These are phyloP conservation scores for Blera fallax DNA, from an alignment of 2,888 invertebrate genomes.

Conservation along the genomic window DNA sequence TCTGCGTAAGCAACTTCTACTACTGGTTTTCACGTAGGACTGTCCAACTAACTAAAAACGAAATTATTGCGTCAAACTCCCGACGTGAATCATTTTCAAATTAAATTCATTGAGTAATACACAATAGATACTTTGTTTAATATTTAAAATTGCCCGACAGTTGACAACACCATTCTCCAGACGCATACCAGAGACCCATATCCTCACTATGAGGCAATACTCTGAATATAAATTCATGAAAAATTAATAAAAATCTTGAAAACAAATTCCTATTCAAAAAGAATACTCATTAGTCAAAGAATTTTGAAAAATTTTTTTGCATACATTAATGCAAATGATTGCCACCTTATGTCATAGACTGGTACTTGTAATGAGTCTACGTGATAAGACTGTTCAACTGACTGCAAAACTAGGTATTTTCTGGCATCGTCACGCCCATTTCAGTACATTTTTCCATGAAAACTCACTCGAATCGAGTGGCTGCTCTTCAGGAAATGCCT, in stretches of 20 bases:
- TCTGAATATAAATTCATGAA: background rate
- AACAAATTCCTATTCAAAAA: background rate
- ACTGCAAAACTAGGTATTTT: background rate
- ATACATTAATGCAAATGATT: background rate
- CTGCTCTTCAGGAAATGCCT: background rate
- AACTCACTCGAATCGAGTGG: background rate
- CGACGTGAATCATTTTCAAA: too few species aligned
- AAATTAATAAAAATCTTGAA: background rate
- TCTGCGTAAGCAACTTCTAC: too few species aligned
- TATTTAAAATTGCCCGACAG: background rate
- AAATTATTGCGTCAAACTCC: too few species aligned
- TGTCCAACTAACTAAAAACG: too few species aligned
- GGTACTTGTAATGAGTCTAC: background rate
- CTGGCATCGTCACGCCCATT: background rate
- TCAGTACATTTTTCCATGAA: background rate
- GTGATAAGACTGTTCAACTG: background rate
- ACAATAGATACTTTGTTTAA: background rate
- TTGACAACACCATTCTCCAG: background rate
- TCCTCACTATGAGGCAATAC: background rate
- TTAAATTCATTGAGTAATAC: background rate
- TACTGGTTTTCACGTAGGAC: too few species aligned
- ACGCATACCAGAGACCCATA: too few species aligned
- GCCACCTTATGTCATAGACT: background rate
- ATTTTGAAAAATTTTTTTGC: background rate
- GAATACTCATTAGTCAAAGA: background rate